Base-by-base conservation (phyloP, 2,797 vertebrate genomes). In the Lacerta agilis region DNA sequence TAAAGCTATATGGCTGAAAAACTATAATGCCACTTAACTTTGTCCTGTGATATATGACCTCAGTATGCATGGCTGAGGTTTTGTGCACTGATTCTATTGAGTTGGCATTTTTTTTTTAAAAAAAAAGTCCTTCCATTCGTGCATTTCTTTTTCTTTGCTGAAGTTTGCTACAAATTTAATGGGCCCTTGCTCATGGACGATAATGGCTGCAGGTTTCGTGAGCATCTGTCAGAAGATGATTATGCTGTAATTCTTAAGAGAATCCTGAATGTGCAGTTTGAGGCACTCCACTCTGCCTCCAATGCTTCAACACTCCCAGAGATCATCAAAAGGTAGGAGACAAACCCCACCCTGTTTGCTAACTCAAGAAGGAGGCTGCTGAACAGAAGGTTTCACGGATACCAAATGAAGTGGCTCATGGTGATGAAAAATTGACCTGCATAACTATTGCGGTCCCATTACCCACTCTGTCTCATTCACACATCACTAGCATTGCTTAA, bases 191-290 rank as follows among this genome's bases (percentile, higher is more conserved):
- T 87, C 43, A 55, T 61, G 45, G 76, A 81, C 64, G 81, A 43
- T 84, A 69, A 82, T 49, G 76, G 58, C 78, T 85, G 79, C 76
- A 86, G 67, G 20, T 82, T 91, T 92, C 79, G 36, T 8, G 89
- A 83, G 3, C 38, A 80, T 87, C 78, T 90, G 55, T 86, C 55
- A 11, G 82, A 72, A 82, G 1, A 17, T 77, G 41, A 87, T 87
- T 4, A 85, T 88, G 43, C 71, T 89, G 73, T 91, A 83, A 71
- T 89, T 92, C 55, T 87, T 86, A 4, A 15, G 5, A 87, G 87
- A 88, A 83, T 64, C 49, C 15, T 88, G 72, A 76, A 43, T 79
- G 77, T 83, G 66, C 73, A 67, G 6, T 88, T 85, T 83, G 27
- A 64, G 41, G 23, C 3, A 82, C 25, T 5, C 11, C 17, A 87